Base-by-base conservation (phyloP, 2,113 vertebrate species). In the Tachycineta bicolor region DNA sequence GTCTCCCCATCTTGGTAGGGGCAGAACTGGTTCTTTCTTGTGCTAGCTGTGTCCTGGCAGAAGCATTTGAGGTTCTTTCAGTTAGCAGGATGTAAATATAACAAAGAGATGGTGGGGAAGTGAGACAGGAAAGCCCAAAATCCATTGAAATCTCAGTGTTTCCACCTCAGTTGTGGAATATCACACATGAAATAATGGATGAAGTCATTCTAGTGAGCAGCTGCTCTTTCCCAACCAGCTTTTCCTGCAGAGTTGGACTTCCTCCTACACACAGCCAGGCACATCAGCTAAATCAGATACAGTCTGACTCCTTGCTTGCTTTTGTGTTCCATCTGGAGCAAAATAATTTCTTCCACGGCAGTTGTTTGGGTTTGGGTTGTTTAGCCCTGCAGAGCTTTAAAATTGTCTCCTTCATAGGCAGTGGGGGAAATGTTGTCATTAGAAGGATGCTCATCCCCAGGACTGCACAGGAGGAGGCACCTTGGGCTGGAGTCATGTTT, bases 311-410 rank as follows among this genome's bases (percentile, higher is more conserved):
- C 60, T 69, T 55, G 8, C 47, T 67, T 80, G 83, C 14, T 58
- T 89, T 70, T 43, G 58, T 23, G 44, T 59, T 85, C 67, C 71
- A 75, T 56, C 69, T 71, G 65, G 33, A 65, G 46, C 21, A 76
- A 55, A 62, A 65, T 37, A 0, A 87, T 60, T 84, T 89, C 60
- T n/a, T 60, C 47, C 34, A 12, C 3, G 6, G 19, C 67, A 65
- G 34, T 46, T 83, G 25, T 46, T 90, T 84, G 53, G 2, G 20
- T 91, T 90, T 10, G 74, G 15, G 59, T 64, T 88, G 44, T 77
- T 96, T 60, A 67, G 60, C 50, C 58, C 79, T 34, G 53, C 39
- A 44, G 85, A 84, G 82, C 59, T 85, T 67, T 53, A 43, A 67
- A 52, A 77, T 74, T 70, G 25, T 53, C n/a, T 79, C 65, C 49